Evolutionary conservation across 2,113 vertebrate genomes (phyloP).

Genomic region (Hypomesus transpacificus): DNA sequence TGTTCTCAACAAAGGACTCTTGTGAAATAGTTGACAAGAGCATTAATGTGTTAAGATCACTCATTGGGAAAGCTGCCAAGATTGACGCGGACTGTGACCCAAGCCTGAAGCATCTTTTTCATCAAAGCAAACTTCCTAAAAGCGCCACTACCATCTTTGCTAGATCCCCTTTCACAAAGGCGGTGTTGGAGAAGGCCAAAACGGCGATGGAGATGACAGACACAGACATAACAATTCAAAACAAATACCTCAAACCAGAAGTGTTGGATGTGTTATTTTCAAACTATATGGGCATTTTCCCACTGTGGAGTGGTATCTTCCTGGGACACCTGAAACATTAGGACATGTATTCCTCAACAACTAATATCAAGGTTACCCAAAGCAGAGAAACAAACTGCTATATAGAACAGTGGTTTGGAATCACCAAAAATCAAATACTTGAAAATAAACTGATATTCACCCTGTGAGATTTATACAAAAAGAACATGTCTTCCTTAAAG

Average conservation of each 20-base stretch:
- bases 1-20: too few species aligned
- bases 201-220: not conserved
- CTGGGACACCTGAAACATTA: not conserved
- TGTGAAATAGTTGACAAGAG: not conserved
- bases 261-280: not conserved
- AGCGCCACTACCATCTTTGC: not conserved
- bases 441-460: not conserved
- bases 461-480: not conserved
- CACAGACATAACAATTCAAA: not conserved
- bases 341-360: slow-evolving; percentile 1
- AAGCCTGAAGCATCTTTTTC: not conserved
- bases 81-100: too few species aligned
- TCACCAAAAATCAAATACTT: slow-evolving; percentile 5
- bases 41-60: not conserved
- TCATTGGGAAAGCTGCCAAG: not conserved
- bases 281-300: slow-evolving; percentile 3
- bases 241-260: not conserved
- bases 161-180: not conserved
- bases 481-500: not conserved
- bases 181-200: not conserved
- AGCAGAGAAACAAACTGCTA: not conserved
- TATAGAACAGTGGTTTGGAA: slow-evolving; percentile 13
- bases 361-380: not conserved
- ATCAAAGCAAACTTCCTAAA: too few species aligned
- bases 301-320: slow-evolving; percentile 8